Conservation (phyloP, 2,113 vertebrate species). For the Melierax canorus region DNA sequence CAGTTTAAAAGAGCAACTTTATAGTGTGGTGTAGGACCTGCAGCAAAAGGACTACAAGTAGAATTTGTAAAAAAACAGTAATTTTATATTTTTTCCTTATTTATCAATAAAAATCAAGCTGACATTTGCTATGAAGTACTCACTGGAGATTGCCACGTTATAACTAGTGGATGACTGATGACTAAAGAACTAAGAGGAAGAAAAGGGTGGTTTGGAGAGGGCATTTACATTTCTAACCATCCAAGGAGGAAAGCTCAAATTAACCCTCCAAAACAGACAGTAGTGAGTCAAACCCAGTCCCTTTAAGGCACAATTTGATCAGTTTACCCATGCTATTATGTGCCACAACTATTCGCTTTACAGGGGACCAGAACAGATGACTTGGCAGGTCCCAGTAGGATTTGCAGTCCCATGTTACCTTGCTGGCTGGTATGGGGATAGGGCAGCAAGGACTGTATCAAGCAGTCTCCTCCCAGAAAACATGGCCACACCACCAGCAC, state of each 20-base stretch:
- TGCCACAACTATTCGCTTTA: background rate
- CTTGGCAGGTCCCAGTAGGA: background rate
- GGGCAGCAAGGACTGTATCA: background rate
- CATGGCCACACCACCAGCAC: fast-evolving
- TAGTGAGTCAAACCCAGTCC: background rate
- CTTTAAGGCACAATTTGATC: background rate
- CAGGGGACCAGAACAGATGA: background rate
- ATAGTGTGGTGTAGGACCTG: background rate
- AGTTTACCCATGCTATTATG: fast-evolving
- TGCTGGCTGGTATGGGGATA: background rate
- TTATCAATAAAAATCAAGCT: background rate
- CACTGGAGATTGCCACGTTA: background rate
- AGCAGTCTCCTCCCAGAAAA: background rate
- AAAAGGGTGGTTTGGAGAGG: background rate
- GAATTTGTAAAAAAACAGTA: background rate
- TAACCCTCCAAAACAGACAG: background rate
- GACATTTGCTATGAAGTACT: background rate
- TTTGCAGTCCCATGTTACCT: too few species aligned
- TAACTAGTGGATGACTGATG: background rate
- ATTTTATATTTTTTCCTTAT: background rate
- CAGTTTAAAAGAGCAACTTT: background rate
- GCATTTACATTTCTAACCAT: background rate
- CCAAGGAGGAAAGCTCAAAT: background rate
- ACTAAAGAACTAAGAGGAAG: background rate
- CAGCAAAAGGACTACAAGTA: background rate